Evolutionary conservation across 2,888 invertebrate species (phyloP), one percentile per base, ranked within the genome.

Genomic region (Dendrolimus houi): DNA sequence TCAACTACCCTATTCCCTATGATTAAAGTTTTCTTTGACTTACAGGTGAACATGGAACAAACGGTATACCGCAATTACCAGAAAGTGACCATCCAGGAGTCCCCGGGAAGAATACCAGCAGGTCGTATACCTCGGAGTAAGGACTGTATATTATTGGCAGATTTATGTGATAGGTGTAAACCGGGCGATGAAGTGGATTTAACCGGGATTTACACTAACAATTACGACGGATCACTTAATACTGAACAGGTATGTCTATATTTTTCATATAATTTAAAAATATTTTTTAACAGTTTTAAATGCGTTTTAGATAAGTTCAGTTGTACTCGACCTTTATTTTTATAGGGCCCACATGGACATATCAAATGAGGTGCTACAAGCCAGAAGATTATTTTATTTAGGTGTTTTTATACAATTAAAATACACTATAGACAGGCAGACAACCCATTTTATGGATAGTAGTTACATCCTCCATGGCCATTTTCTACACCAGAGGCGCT

Each of bases 51-150:
- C 81, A 99, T 99, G 97, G 99, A 99, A 78, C 95, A 99, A 95
- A 99, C 99, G 0, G 85, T 99, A 8, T 99, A 99, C 83, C 94
- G 99, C 57, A 99, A 99, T 88, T 99, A 99, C 79, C 99, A 99
- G 85, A 96, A 98, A 75, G 94, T 99, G 52, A 99, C 98, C 0
- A 92, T 99, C 64, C 99, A 99, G 90, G 99, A 99, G 88, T 98
- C 98, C 3, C 99, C 99, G 0, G 98, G 99, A 0, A 95, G 98
- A 67, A 98, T 99, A 57, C 98, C 99, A 0, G 98, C 99, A 0
- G 99, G 99, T 9, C 94, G 99, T 52, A 95, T 99, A 59, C 99
- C 99, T 0, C 93, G 99, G 8, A 98, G 98, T 58, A 99, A 99
- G 85, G 99, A 99, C 77, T 97, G 97, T 72, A 96, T 99, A 62